phyloP scores from a whole-genome alignment of 1,140 invertebrate species.

The Bathynomus jamesi region DNA sequence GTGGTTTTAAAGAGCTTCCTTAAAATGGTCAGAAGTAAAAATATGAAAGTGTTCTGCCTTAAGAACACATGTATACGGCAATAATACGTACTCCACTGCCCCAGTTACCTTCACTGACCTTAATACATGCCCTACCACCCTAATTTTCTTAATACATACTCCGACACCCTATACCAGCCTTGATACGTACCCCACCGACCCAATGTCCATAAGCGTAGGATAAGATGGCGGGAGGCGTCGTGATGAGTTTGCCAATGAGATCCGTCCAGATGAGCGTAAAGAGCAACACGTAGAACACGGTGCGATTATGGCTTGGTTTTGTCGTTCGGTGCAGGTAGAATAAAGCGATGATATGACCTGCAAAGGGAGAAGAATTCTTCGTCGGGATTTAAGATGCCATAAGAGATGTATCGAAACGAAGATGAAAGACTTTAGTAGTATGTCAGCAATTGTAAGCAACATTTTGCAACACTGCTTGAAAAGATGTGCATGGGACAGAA shows the following conservation, averaged over 20 bases:
- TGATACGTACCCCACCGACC: slow-evolving; percentile 40
- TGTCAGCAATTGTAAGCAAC: too few species aligned
- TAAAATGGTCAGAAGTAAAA: too few species aligned
- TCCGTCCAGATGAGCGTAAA: slow-evolving; percentile 45
- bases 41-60: too few species aligned
- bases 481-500: too few species aligned
- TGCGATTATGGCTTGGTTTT: slow-evolving; percentile 39
- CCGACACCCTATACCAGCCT: neutral
- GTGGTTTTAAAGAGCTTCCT: too few species aligned
- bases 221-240: slow-evolving; percentile 42
- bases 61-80: too few species aligned
- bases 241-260: slow-evolving; percentile 44
- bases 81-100: slow-evolving; percentile 5
- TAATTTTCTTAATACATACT: neutral
- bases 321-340: slow-evolving; percentile 39
- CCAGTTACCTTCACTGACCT: neutral
- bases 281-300: slow-evolving; percentile 45
- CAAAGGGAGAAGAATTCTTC: too few species aligned
- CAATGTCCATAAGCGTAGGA: slow-evolving; percentile 42
- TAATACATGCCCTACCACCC: neutral
- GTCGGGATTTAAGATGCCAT: too few species aligned
- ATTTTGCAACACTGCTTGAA: too few species aligned
- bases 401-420: too few species aligned
- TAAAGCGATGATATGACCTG: slow-evolving; percentile 40
- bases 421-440: too few species aligned